Percentiles rank a stretch among this genome's conserved stretches.
These are phyloP conservation scores for Aphidius ervi DNA, from an alignment of 1,140 invertebrate species.

Conservation along the genomic window DNA sequence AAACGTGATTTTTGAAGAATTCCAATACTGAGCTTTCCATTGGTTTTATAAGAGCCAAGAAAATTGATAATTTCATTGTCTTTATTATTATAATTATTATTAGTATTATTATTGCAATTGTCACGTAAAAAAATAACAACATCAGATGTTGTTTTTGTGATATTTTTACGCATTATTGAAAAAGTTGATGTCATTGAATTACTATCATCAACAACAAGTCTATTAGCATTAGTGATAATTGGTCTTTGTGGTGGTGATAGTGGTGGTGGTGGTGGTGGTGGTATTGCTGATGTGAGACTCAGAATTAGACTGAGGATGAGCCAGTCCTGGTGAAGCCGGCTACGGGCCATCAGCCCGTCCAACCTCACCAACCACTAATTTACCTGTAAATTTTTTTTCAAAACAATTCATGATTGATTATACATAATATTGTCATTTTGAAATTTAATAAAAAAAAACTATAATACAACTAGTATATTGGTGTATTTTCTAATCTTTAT, in stretches of 20 bases:
- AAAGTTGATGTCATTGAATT: not conserved
- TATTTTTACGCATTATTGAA: not conserved
- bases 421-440: no score
- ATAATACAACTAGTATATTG: no score
- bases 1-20: conserved; percentile 41
- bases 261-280: conserved; percentile 22
- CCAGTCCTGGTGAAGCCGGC: conserved; percentile 43
- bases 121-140: conserved; percentile 44
- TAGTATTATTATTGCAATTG: conserved; percentile 29
- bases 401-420: no score
- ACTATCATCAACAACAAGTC: not conserved
- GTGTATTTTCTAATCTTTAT: no score
- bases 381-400: not conserved
- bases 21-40: conserved; percentile 30
- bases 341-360: conserved; percentile 47
- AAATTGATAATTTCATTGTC: conserved; percentile 36
- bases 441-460: no score
- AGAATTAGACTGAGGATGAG: conserved; percentile 34
- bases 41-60: conserved; percentile 29
- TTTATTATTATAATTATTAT: conserved; percentile 27
- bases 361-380: conserved; percentile 21
- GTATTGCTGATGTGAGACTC: conserved; percentile 11
- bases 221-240: conserved; percentile 6
- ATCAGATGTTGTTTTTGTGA: not conserved
- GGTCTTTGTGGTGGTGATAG: conserved; percentile 7